A percentile compares a stretch with the other conserved stretches of the same genome.
Evolutionary conservation across 2,888 invertebrate species (phyloP).

Genomic region (Ormia ochracea): DNA sequence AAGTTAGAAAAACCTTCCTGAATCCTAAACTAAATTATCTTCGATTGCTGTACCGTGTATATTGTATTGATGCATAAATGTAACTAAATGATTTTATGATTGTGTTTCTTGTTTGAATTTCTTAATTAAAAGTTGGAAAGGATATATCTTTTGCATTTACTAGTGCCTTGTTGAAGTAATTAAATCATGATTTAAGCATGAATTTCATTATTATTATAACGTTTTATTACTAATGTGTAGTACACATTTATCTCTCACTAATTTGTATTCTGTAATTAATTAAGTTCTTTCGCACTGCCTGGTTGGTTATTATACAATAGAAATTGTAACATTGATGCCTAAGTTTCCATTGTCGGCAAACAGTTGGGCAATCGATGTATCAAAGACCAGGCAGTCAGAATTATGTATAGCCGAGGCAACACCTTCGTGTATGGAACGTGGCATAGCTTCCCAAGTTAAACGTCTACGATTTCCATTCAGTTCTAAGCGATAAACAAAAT

Average conservation of each 20-base stretch:
- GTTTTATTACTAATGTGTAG: not conserved
- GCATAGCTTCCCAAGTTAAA: slow-evolving; percentile 99
- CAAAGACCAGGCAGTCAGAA: slow-evolving; percentile 99
- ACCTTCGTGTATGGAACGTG: slow-evolving; percentile 98
- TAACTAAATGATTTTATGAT: slow-evolving; percentile 2
- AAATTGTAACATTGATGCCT: slow-evolving; percentile 99
- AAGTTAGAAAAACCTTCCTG: slow-evolving; percentile 18
- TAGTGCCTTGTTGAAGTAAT: not conserved
- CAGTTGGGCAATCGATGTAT: slow-evolving; percentile 97
- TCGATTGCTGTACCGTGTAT: not conserved
- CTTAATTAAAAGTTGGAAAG: not conserved
- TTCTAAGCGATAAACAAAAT: slow-evolving; percentile 98
- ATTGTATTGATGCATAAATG: no score
- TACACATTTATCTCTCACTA: slow-evolving; percentile 26
- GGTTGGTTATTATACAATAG: slow-evolving; percentile 82
- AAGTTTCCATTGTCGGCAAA: slow-evolving; percentile 99
- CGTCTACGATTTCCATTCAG: slow-evolving; percentile 95
- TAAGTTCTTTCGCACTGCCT: slow-evolving; percentile 20
- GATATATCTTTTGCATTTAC: not conserved
- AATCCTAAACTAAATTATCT: not conserved
- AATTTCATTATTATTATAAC: not conserved
- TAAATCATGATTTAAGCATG: slow-evolving; percentile 8
- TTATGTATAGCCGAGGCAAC: slow-evolving; percentile 98
- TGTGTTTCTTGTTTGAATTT: not conserved
- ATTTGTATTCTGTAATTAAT: slow-evolving; percentile 8